Evolutionary conservation across 2,888 invertebrate species (phyloP), one percentile per base, ranked within the genome.

Genomic region (Napeogenes inachia): DNA sequence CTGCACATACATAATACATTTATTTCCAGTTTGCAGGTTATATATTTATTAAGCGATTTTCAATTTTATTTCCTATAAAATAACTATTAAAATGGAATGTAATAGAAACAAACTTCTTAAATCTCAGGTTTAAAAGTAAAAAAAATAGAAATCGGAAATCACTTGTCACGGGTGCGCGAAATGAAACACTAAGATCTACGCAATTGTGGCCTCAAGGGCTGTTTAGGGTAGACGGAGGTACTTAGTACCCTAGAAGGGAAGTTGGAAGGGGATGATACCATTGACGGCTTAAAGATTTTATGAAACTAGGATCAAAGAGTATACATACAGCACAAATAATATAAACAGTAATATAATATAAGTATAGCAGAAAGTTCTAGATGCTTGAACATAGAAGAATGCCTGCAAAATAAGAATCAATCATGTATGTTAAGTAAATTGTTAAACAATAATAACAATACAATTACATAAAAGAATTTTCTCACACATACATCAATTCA

Each of bases 181-280:
- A 62, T 60, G 57, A 59, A 63, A 65, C 65, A 62, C 65, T 65
- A 57, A 13, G 59, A 59, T 57, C 38, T 50, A 59, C 62, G 50
- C 47, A 45, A 65, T 66, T 65, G 57, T 56, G 66, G 62, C 47
- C 58, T 73, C 59, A 70, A 73, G 73, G 56, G 69, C 58, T 70
- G 71, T 63, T 65, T 56, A 70, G 72, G 74, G 70, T 72, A 75
- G 75, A 73, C 71, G 73, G 59, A 68, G 75, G 75, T 70, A 73
- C 81, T 81, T 63, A 75, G 70, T 73, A 54, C 75, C 76, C 72
- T 71, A 64, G 73, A 72, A 60, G 61, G 62, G 50, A 50, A 10
- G 50, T 50, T 50, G 21, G 50, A 30, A 21, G 50, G 50, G 50
- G 50, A 50, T 10, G 50, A 12, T 50, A 30, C 30, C 8, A 30